These are phyloP conservation scores for Cinara cedri DNA, from an alignment of 2,888 invertebrate species.

Conservation along the genomic window DNA sequence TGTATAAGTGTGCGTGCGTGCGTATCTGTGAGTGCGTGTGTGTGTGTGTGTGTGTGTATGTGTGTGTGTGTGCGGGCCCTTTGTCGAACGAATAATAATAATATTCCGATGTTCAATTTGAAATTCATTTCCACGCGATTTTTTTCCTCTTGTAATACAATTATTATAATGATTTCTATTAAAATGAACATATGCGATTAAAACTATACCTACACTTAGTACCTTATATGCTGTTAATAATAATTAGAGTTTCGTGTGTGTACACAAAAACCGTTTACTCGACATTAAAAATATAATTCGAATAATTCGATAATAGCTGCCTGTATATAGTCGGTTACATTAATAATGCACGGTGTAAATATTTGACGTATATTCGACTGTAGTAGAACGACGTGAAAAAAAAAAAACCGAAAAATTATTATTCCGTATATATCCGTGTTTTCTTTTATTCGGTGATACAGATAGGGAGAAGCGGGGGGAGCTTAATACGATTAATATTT, in stretches of 20 bases:
- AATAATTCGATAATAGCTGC: constrained; percentile 38
- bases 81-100: constrained; percentile 15
- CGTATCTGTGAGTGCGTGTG: not conserved
- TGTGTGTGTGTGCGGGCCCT: constrained; percentile 31
- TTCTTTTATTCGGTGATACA: constrained; percentile 2
- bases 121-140: constrained; percentile 40
- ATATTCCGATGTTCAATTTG: not conserved
- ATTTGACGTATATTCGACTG: constrained; percentile 38
- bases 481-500: no score
- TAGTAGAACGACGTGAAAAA: not conserved
- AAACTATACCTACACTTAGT: not conserved
- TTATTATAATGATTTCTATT: constrained; percentile 9
- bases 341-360: constrained; percentile 30
- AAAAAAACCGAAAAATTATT: constrained; percentile 34
- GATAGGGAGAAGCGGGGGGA: not conserved
- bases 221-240: no score
- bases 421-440: constrained; percentile 20
- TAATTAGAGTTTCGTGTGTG: constrained; percentile 55
- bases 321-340: no score
- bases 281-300: constrained; percentile 24
- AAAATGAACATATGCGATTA: constrained; percentile 30
- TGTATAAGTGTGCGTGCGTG: not conserved
- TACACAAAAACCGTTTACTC: constrained; percentile 49
- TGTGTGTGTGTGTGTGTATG: not conserved
- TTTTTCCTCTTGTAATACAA: not conserved